These are phyloP conservation scores for Volucella zonaria DNA, from an alignment of 2,888 invertebrate genomes.

Conservation along the genomic window DNA sequence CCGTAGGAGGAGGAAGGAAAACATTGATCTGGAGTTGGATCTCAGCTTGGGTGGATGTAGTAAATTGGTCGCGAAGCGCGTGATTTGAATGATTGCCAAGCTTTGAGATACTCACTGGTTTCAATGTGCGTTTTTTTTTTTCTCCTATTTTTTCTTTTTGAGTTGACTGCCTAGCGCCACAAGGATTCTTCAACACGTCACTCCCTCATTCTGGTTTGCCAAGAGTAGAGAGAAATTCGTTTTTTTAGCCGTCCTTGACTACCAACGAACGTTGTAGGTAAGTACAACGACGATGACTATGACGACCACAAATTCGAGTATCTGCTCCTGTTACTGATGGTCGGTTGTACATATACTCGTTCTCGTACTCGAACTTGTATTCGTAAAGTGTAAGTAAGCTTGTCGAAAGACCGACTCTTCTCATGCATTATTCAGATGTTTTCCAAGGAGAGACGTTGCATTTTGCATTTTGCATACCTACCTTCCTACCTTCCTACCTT, in stretches of 20 bases:
- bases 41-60: conserved; percentile 48
- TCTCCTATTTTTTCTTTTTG: conserved; percentile 31
- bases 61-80: conserved; percentile 68
- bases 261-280: background rate
- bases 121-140: background rate
- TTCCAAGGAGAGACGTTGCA: conserved; percentile 44
- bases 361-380: background rate
- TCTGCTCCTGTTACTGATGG: conserved; percentile 32
- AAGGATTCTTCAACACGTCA: conserved; percentile 41
- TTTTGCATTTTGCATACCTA: conserved; percentile 59
- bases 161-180: conserved; percentile 58
- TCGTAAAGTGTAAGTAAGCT: conserved; percentile 63
- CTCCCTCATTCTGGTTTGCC: conserved; percentile 14
- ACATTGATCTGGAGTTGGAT: conserved; percentile 31
- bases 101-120: conserved; percentile 11
- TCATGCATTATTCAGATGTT: conserved; percentile 70
- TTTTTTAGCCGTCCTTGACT: background rate
- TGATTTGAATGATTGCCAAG: conserved; percentile 72
- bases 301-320: background rate
- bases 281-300: background rate
- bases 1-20: conserved; percentile 24
- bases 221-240: background rate
- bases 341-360: conserved; percentile 22
- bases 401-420: conserved; percentile 64
- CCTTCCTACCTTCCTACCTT: conserved; percentile 22